phyloP scores from a whole-genome alignment of 35 echinoderm and acorn worm species.

The Stichopus chloronotus region DNA sequence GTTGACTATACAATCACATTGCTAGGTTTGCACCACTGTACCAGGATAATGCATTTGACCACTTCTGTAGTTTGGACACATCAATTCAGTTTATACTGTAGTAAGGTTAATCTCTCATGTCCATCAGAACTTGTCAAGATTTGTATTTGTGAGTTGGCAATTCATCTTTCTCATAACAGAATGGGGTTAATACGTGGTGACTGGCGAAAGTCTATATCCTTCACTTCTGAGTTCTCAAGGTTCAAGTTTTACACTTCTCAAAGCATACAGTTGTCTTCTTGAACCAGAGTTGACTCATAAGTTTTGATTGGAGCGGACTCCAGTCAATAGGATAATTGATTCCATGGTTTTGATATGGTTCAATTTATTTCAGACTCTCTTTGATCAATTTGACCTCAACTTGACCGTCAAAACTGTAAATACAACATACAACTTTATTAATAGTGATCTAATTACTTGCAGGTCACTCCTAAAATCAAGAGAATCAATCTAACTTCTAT shows the following conservation, averaged over 20 bases:
- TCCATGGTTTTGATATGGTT: no score
- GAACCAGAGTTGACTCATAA: not conserved
- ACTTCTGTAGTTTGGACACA: not conserved
- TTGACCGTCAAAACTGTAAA: not conserved
- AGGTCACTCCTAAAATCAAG: not conserved
- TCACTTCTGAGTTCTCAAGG: conserved; percentile 27
- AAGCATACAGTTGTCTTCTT: not conserved
- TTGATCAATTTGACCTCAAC: not conserved
- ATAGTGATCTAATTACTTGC: no score
- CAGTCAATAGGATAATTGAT: not conserved
- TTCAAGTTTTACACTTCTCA: not conserved
- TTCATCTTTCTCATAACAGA: not conserved
- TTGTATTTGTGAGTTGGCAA: not conserved
- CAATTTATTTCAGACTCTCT: not conserved
- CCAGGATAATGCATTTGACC: not conserved
- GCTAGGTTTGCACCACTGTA: not conserved
- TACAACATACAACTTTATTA: no score
- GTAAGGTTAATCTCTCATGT: conserved; percentile 11
- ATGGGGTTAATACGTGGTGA: not conserved
- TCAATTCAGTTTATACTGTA: not conserved
- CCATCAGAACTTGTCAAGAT: not conserved
- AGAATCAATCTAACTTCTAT: not conserved
- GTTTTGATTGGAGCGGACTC: not conserved
- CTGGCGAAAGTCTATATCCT: not conserved
- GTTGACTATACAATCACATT: not conserved